Conservation (phyloP, 2,113 vertebrate genomes). For the Barbus barbus region DNA sequence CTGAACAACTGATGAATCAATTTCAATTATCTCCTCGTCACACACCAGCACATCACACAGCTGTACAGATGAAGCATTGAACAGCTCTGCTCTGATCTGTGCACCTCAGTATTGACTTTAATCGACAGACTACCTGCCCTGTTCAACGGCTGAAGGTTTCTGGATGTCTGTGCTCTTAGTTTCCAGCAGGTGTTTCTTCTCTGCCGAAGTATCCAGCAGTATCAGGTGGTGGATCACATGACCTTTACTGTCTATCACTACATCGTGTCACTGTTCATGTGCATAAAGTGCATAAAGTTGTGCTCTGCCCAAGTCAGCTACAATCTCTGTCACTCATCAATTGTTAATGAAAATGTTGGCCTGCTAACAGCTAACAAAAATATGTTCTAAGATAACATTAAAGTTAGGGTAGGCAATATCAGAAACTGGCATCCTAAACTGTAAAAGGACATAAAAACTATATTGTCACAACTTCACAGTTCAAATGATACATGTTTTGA, state of each 20-base stretch:
- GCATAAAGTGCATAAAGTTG: too few relatives aligned
- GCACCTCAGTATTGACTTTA: not conserved
- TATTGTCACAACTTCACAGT: too few relatives aligned
- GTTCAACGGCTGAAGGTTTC: not conserved
- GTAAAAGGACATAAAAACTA: too few relatives aligned
- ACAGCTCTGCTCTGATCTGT: not conserved
- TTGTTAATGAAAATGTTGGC: too few relatives aligned
- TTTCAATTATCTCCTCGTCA: slow-evolving; percentile 20
- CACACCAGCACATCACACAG: slow-evolving; percentile 1
- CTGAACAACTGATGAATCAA: slow-evolving; percentile 28
- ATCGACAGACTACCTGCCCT: not conserved
- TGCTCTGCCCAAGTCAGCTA: not conserved
- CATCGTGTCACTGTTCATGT: too few relatives aligned
- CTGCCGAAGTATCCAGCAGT: not conserved
- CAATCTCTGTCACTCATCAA: too few relatives aligned
- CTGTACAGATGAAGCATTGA: too few relatives aligned
- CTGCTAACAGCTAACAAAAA: too few relatives aligned
- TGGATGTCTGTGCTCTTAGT: not conserved
- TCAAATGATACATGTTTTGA: too few relatives aligned
- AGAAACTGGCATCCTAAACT: too few relatives aligned
- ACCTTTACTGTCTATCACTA: not conserved
- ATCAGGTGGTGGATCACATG: not conserved
- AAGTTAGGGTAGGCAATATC: too few relatives aligned
- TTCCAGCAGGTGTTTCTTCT: not conserved
- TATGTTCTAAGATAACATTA: too few relatives aligned